Evolutionary conservation across 2,888 invertebrate genomes (phyloP).

Genomic region (Phlogophora meticulosa): DNA sequence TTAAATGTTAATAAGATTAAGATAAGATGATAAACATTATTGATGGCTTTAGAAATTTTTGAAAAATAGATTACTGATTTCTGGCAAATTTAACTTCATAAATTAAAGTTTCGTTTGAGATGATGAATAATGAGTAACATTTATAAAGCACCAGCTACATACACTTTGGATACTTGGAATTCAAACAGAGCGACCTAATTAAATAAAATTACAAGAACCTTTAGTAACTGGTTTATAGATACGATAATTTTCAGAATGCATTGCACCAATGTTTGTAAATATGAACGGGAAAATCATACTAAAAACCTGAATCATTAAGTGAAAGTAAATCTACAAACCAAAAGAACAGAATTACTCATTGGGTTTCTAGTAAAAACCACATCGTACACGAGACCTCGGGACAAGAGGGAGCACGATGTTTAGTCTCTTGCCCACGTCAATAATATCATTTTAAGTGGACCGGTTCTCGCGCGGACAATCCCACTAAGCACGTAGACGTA

Average conservation of each 20-base stretch:
- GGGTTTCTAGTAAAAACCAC: constrained; percentile 71
- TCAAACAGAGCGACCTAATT: constrained; percentile 20
- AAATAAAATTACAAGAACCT: constrained; percentile 30
- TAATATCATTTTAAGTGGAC: constrained; percentile 87
- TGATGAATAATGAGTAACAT: constrained; percentile 21
- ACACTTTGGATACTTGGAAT: constrained; percentile 19
- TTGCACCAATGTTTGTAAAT: constrained; percentile 31
- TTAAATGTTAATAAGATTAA: constrained; percentile 47
- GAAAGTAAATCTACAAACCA: constrained; percentile 59
- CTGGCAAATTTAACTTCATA: constrained; percentile 14
- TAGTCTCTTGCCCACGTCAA: constrained; percentile 77
- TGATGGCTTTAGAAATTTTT: constrained; percentile 37
- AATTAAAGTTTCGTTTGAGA: not conserved
- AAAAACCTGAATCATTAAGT: constrained; percentile 50
- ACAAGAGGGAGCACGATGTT: constrained; percentile 56
- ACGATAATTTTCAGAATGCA: not conserved
- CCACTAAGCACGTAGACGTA: constrained; percentile 76
- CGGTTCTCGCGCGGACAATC: constrained; percentile 80
- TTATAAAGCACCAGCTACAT: constrained; percentile 24
- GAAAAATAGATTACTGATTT: constrained; percentile 7
- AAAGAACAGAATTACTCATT: constrained; percentile 64
- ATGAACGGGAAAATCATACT: constrained; percentile 36
- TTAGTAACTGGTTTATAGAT: constrained; percentile 17
- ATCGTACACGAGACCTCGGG: constrained; percentile 51
- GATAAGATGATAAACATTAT: constrained; percentile 35